A percentile compares a stretch with the other conserved stretches of the same genome.
phyloP scores from a whole-genome alignment of 2,888 invertebrate species.

The Euplagia quadripunctaria region DNA sequence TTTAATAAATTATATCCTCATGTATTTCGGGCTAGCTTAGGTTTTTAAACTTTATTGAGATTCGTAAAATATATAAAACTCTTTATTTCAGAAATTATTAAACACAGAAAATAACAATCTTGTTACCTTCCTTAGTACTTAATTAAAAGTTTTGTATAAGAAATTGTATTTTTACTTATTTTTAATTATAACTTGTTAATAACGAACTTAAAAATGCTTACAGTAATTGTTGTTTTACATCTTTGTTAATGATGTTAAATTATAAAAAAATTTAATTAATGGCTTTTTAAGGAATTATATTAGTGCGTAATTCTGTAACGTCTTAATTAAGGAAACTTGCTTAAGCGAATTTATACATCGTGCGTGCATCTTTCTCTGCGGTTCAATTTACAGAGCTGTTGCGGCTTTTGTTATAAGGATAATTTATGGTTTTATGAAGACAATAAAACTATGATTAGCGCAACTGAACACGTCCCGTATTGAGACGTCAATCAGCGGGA shows the following conservation, averaged over 20 bases:
- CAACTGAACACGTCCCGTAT: slow-evolving; percentile 66
- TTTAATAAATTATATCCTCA: too few species aligned
- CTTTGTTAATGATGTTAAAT: slow-evolving; percentile 13
- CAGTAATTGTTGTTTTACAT: slow-evolving; percentile 11
- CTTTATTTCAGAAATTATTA: not conserved
- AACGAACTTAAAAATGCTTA: slow-evolving; percentile 10
- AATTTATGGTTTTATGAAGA: slow-evolving; percentile 81
- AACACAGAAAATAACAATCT: slow-evolving; percentile 2
- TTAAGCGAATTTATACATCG: slow-evolving; percentile 44
- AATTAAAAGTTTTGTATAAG: slow-evolving; percentile 11
- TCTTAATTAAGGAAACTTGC: slow-evolving; percentile 40
- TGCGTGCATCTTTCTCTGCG: slow-evolving; percentile 57
- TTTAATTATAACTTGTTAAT: slow-evolving; percentile 5
- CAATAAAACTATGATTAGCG: slow-evolving; percentile 82
- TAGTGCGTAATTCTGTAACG: slow-evolving; percentile 25
- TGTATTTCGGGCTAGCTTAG: too few species aligned
- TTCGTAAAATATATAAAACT: slow-evolving; percentile 39
- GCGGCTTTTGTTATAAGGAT: slow-evolving; percentile 65
- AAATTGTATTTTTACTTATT: slow-evolving; percentile 12
- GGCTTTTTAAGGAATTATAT: slow-evolving; percentile 19
- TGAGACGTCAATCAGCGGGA: slow-evolving; percentile 79
- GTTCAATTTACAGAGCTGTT: slow-evolving; percentile 59
- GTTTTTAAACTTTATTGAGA: not conserved
- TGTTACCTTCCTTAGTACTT: not conserved
- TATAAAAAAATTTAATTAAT: slow-evolving; percentile 21